Evolutionary conservation across 1,140 invertebrate species (phyloP), one percentile per base, ranked within the genome.

Genomic region (Ptiloglossa arizonensis): DNA sequence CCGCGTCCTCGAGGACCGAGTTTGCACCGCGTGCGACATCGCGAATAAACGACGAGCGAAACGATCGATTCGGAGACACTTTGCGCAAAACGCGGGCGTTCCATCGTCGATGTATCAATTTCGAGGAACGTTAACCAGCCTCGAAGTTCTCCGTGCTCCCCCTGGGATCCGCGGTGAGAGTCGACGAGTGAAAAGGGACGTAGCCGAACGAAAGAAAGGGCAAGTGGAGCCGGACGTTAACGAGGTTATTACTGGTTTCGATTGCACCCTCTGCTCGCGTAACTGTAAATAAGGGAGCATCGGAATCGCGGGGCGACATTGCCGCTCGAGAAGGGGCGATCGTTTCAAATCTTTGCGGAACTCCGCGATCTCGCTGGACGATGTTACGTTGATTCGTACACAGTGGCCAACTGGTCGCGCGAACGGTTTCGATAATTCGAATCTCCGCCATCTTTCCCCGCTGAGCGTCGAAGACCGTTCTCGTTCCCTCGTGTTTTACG

Each of bases 31-130:
- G n/a, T n/a, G n/a, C n/a, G n/a, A n/a, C n/a, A 35, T 35, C 32
- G 32, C 32, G 6, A 41, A 13, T 11, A 41, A 41, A 11, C 13
- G 41, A 11, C 11, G 8, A 41, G 13, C 24, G 32, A 35, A 41
- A 13, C 32, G 15, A 19, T 9, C 5, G 9, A 24, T 59, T 56
- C 38, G 11, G 19, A n/a, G 19, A 50, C 19, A 50, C 48, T 6
- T 8, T 1, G n/a, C 22, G 6, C n/a, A 50, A 5, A 50, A 50
- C 5, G 5, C 48, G n/a, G n/a, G 19, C 27, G 54, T 32, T 57
- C 19, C 46, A 17, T 50, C 48, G 41, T 66, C 77, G 66, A 91
- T 89, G 86, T 88, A 90, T 90, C 90, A 90, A 90, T 90, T 87
- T 81, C 71, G 50, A 84, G 59, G 73, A 76, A 83, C 54, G 63